These are phyloP conservation scores for Dusona sp. DNA, from an alignment of 2,888 invertebrate genomes.

Conservation along the genomic window DNA sequence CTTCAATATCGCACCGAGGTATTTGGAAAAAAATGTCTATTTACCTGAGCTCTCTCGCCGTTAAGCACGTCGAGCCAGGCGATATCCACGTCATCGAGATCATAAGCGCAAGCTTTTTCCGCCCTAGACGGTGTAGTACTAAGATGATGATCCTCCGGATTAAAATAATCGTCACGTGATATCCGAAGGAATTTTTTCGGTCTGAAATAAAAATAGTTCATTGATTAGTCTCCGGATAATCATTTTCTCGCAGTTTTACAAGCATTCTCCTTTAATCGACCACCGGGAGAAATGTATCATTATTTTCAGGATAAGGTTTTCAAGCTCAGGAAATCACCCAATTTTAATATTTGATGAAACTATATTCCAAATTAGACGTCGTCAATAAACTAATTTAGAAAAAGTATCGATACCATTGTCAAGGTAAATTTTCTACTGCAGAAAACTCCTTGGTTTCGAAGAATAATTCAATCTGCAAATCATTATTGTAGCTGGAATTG, in stretches of 20 bases:
- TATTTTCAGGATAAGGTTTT: neutral
- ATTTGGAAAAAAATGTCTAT: constrained; percentile 4
- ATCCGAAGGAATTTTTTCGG: constrained; percentile 97
- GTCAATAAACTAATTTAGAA: neutral
- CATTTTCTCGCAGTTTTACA: neutral
- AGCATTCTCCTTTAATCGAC: neutral
- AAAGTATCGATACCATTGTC: neutral
- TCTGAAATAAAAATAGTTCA: constrained; percentile 84
- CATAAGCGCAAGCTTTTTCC: constrained; percentile 97
- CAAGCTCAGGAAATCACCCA: neutral
- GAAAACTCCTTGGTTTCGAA: neutral
- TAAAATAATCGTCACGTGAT: constrained; percentile 94
- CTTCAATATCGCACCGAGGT: neutral
- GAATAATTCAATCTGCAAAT: neutral
- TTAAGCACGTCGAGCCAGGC: constrained; percentile 95
- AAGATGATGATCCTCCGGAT: constrained; percentile 93
- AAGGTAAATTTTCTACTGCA: neutral
- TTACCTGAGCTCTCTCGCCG: constrained; percentile 91
- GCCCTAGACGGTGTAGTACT: constrained; percentile 94
- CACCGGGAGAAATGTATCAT: neutral
- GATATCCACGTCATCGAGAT: constrained; percentile 96
- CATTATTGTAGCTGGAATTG: neutral
- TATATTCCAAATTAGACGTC: neutral
- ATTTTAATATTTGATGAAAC: neutral
- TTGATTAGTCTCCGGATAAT: neutral